Conservation (phyloP, 2,797 vertebrate genomes). For the Helarctos malayanus region DNA sequence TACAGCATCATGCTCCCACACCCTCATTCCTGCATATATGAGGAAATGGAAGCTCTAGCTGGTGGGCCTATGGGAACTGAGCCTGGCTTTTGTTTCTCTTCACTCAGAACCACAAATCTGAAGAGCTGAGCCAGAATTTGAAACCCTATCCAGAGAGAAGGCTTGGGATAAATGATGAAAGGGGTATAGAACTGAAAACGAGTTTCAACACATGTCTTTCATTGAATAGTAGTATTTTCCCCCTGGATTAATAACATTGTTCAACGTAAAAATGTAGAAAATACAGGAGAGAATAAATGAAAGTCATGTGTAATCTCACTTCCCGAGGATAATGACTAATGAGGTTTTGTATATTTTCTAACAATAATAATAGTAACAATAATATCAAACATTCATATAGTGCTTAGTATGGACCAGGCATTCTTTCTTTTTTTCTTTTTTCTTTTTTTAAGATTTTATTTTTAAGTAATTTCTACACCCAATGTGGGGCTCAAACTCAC, state of each 20-base stretch:
- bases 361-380: background rate
- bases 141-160: background rate
- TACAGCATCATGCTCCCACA: background rate
- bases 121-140: background rate
- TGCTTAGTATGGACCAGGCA: background rate
- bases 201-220: background rate
- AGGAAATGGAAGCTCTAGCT: background rate
- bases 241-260: background rate
- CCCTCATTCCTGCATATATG: background rate
- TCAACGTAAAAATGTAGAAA: conserved; percentile 29
- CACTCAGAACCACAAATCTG: background rate
- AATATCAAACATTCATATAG: background rate
- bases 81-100: background rate
- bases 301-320: background rate
- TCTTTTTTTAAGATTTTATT: background rate
- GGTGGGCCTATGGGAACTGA: background rate
- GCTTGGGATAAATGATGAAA: background rate
- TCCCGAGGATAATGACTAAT: background rate
- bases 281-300: background rate
- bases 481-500: background rate
- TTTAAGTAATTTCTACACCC: background rate
- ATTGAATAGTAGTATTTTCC: background rate
- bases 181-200: background rate
- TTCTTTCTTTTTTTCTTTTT: background rate
- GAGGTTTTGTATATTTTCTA: background rate